These are phyloP conservation scores for Hycleus phaleratus DNA, from an alignment of 1,140 invertebrate genomes.

Conservation along the genomic window DNA sequence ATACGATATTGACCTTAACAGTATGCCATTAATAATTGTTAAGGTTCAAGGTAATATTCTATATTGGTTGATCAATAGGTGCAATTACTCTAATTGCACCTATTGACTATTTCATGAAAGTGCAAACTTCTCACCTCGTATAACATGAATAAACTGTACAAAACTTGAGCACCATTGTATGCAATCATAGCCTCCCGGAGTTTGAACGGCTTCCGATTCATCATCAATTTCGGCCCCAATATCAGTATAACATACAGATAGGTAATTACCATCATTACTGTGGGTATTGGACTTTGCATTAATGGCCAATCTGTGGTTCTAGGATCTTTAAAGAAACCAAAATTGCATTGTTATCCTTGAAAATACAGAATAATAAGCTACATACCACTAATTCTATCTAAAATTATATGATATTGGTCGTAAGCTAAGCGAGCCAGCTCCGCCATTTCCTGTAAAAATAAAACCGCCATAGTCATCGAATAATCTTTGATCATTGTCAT, in stretches of 20 bases:
- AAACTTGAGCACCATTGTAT: slow-evolving; percentile 85
- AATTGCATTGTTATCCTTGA: no score
- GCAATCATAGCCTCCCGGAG: slow-evolving; percentile 70
- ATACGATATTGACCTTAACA: slow-evolving; percentile 4
- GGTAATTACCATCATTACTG: slow-evolving; percentile 68
- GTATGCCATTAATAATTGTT: neutral
- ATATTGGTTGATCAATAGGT: neutral
- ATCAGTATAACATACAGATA: slow-evolving; percentile 77
- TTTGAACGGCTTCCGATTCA: slow-evolving; percentile 77
- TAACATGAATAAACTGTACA: slow-evolving; percentile 80
- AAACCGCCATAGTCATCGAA: no score
- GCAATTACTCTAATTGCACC: no score
- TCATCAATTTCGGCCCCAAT: slow-evolving; percentile 79
- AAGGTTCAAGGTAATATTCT: slow-evolving; percentile 3
- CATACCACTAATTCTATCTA: slow-evolving; percentile 45
- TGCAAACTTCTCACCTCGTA: slow-evolving; percentile 61
- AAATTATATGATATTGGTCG: slow-evolving; percentile 46
- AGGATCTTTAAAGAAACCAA: slow-evolving; percentile 53
- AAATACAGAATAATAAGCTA: neutral
- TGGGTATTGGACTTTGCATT: slow-evolving; percentile 83
- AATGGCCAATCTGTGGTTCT: slow-evolving; percentile 84
- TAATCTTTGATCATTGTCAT: no score
- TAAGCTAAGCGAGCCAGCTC: slow-evolving; percentile 50
- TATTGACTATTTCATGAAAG: no score
- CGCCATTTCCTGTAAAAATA: slow-evolving; percentile 40